These are phyloP conservation scores for Agrilus mali DNA, from an alignment of 2,888 invertebrate species.

Conservation along the genomic window DNA sequence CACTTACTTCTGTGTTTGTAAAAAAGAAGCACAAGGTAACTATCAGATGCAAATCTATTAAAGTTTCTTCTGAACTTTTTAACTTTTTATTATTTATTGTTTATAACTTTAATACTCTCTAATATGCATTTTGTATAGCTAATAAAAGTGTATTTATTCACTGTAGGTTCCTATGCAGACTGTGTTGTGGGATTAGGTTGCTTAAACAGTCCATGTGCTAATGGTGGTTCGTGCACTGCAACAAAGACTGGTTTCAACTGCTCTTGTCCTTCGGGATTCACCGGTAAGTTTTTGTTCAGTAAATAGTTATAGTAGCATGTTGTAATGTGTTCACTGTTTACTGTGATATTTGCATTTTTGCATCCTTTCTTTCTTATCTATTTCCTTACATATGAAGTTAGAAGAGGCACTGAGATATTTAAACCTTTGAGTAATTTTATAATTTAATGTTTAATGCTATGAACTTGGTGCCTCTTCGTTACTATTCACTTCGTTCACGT, in stretches of 20 bases:
- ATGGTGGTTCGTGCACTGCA: slow-evolving; percentile 59
- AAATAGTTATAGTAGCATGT: slow-evolving; percentile 1
- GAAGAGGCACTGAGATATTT: neutral
- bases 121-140: neutral
- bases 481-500: too few relatives aligned
- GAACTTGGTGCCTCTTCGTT: neutral
- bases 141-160: slow-evolving; percentile 14
- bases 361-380: neutral
- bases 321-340: neutral
- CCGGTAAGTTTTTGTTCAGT: slow-evolving; percentile 37
- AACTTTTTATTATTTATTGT: neutral
- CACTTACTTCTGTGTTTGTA: slow-evolving; percentile 47
- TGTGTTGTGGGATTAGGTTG: slow-evolving; percentile 43
- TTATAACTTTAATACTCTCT: too few relatives aligned
- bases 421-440: too few relatives aligned
- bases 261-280: slow-evolving; percentile 56
- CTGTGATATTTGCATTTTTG: slow-evolving; percentile 1
- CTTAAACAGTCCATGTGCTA: slow-evolving; percentile 56
- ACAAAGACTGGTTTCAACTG: slow-evolving; percentile 49
- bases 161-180: slow-evolving; percentile 24
- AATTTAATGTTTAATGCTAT: too few relatives aligned
- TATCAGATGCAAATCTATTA: too few relatives aligned
- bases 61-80: neutral
- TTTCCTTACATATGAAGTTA: neutral
- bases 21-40: slow-evolving; percentile 48